Conservation (phyloP, 2,797 vertebrate species). For the Centropyge bicolor region DNA sequence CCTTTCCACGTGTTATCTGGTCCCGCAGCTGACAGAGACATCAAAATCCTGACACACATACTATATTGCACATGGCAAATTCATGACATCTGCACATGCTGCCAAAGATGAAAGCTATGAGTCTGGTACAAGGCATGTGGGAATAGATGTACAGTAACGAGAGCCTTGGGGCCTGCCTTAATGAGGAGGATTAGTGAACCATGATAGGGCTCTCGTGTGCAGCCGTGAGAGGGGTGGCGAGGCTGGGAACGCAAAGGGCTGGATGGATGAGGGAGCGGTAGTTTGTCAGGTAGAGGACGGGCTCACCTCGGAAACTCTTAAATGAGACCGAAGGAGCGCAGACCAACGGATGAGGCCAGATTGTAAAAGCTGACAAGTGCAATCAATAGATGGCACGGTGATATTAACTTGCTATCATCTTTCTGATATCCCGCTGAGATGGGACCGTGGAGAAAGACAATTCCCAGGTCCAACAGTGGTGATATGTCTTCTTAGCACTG, state of each 20-base stretch:
- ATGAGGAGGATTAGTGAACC: conserved; percentile 81
- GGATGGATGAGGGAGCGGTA: conserved; percentile 57
- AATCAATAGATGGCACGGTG: conserved; percentile 67
- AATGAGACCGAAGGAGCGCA: conserved; percentile 34
- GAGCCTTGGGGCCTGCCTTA: conserved; percentile 70
- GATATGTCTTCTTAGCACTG: background rate
- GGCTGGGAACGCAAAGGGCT: conserved; percentile 15
- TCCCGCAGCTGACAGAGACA: conserved; percentile 62
- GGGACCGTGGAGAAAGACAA: conserved; percentile 25
- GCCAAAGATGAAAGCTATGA: conserved; percentile 73
- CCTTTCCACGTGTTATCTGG: conserved; percentile 30
- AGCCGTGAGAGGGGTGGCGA: conserved; percentile 37
- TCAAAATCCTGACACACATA: conserved; percentile 64
- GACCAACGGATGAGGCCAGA: conserved; percentile 60
- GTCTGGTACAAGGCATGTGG: conserved; percentile 65
- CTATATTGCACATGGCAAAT: conserved; percentile 65
- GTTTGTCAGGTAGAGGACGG: conserved; percentile 71
- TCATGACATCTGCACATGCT: conserved; percentile 70
- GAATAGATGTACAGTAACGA: conserved; percentile 75
- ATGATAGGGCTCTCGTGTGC: conserved; percentile 57
- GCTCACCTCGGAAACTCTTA: conserved; percentile 58
- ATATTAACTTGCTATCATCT: conserved; percentile 63
- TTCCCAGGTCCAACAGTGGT: conserved; percentile 33
- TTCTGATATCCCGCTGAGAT: conserved; percentile 57
- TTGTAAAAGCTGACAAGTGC: conserved; percentile 66